These are phyloP conservation scores for Malachius bipustulatus DNA, from an alignment of 2,888 invertebrate species.

Conservation along the genomic window DNA sequence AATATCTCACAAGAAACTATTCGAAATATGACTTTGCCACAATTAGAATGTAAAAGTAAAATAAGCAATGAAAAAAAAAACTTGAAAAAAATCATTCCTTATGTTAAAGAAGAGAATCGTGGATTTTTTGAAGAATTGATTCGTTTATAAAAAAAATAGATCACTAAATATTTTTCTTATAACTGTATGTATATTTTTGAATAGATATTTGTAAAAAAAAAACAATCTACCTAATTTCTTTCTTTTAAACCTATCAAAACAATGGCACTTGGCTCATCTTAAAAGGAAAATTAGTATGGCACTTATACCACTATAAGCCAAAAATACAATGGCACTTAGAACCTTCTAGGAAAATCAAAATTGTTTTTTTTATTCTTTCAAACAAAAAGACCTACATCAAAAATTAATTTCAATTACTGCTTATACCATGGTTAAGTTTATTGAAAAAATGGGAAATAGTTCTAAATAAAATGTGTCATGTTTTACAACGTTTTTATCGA, in stretches of 20 bases:
- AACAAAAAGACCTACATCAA: neutral
- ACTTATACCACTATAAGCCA: neutral
- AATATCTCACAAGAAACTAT: conserved; percentile 1
- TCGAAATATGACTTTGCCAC: conserved; percentile 1
- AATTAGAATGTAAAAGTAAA: conserved; percentile 1
- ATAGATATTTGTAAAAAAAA: neutral
- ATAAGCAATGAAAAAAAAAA: conserved; percentile 1
- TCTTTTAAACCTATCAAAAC: conserved; percentile 1
- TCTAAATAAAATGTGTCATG: conserved; percentile 1
- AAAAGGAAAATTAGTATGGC: neutral
- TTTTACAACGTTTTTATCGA: neutral
- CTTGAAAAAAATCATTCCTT: conserved; percentile 2
- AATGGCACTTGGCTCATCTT: conserved; percentile 1
- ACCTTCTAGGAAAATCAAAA: neutral
- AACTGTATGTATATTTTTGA: neutral
- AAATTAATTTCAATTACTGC: neutral
- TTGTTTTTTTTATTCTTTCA: conserved; percentile 1
- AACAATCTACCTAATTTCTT: neutral
- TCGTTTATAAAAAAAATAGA: neutral
- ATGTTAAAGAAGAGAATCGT: neutral
- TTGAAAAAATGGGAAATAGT: neutral
- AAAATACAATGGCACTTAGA: conserved; percentile 3
- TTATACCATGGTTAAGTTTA: conserved; percentile 2
- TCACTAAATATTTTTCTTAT: neutral
- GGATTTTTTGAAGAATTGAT: neutral